A percentile compares a stretch with the other conserved stretches of the same genome.
Evolutionary conservation across 37 sponge, comb jelly and placozoan species (phyloP).

Genomic region (Crambe crambe): DNA sequence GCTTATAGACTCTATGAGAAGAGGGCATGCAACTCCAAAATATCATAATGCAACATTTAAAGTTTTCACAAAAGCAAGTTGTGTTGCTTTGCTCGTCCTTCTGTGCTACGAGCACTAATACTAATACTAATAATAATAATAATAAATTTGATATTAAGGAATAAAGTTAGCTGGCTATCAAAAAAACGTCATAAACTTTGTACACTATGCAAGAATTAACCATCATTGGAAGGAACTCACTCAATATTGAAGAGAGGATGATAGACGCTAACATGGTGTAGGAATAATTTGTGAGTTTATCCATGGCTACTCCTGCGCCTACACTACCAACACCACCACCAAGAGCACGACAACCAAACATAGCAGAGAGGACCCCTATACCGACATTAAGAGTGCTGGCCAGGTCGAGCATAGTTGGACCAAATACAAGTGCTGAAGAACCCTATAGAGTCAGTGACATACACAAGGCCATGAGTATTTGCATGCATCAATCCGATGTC

Average conservation of each 20-base stretch:
- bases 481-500: too few species aligned
- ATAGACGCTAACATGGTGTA: conserved; percentile 7
- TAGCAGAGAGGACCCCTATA: conserved; percentile 19
- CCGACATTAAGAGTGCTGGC: conserved; percentile 24
- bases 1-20: too few species aligned
- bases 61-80: too few species aligned
- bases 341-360: conserved; percentile 48
- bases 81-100: too few species aligned
- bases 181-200: background rate
- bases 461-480: background rate
- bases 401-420: conserved; percentile 67
- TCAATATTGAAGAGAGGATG: conserved; percentile 2
- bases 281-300: conserved; percentile 1
- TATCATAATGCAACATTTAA: too few species aligned
- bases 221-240: too few species aligned
- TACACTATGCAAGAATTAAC: background rate
- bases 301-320: conserved; percentile 45
- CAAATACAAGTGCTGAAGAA: conserved; percentile 31
- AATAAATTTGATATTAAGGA: too few species aligned
- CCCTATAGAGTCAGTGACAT: conserved; percentile 21
- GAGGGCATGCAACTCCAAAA: too few species aligned
- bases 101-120: too few species aligned
- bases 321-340: conserved; percentile 46
- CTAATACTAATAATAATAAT: too few species aligned
- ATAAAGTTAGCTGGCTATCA: background rate